Base-by-base conservation (phyloP, 2,888 invertebrate genomes). In the Strigamia transsilvanica region DNA sequence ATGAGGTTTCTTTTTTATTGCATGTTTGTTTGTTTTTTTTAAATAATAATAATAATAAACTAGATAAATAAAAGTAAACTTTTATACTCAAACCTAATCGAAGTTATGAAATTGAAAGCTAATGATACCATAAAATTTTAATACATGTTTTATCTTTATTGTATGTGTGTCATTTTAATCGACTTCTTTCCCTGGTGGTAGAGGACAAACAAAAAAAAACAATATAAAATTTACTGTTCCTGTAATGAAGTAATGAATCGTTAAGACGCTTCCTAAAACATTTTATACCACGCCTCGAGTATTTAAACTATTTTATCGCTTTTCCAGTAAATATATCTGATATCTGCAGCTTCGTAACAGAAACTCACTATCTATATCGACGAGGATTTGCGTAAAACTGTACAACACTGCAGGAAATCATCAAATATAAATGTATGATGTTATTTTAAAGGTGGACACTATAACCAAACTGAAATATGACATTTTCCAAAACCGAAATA, bases 81-180 rank as follows among this genome's bases (percentile, higher is more conserved):
- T 1, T 27, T 27, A 27, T 27, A 27, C 27, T 2, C 27, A 27
- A 27, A 27, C 27, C 38, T 6, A 46, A 46, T 18, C 18, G n/a
- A 51, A 56, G 21, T 56, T 56, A 56, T 56, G n/a, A 56, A 56
- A 56, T 56, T 56, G 56, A 56, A 21, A 56, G 56, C n/a, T 56
- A 56, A 56, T 56, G 56, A 56, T 56, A 56, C 2, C 18, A 56
- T 56, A 56, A 56, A 56, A 56, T 18, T 56, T 56, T 56, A 15
- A 56, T 56, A 56, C 10, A 6, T 18, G 18, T 56, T 56, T 56
- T 56, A 56, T 21, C 18, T 56, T 56, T 18, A 18, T 56, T 18
- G n/a, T 7, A 56, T n/a, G 18, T n/a, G 18, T n/a, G 9, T 18
- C 18, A 56, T 56, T 56, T 56, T 56, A 56, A 56, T 56, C 56